A percentile compares a stretch with the other conserved stretches of the same genome.
Conservation (phyloP, 2,797 vertebrate species). For the Fistularia tabacaria region DNA sequence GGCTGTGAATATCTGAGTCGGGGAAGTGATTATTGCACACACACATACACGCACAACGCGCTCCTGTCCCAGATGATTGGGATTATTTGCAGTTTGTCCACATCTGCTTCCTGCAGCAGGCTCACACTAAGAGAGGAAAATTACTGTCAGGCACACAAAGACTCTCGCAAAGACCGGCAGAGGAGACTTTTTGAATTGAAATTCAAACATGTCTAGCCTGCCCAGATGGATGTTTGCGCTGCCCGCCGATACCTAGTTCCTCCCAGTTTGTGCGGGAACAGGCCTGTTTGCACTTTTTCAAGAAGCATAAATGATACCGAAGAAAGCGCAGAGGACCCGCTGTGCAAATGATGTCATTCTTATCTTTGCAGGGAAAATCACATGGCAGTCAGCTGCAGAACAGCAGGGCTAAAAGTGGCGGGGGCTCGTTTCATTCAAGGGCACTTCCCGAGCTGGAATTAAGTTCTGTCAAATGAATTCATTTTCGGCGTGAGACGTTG, state of each 20-base stretch:
- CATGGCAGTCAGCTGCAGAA: constrained; percentile 24
- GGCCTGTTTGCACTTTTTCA: not conserved
- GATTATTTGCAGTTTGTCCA: constrained; percentile 53
- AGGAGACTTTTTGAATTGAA: not conserved
- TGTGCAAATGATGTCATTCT: constrained; percentile 21
- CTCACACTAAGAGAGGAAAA: constrained; percentile 40
- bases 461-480: not conserved
- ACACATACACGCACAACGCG: constrained; percentile 34
- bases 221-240: not conserved
- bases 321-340: constrained; percentile 4
- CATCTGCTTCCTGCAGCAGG: constrained; percentile 62
- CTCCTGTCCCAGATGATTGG: constrained; percentile 52
- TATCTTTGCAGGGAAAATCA: constrained; percentile 10
- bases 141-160: constrained; percentile 8
- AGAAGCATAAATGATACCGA: not conserved
- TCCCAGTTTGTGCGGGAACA: no score
- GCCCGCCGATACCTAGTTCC: no score
- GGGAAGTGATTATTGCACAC: constrained; percentile 31
- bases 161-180: not conserved
- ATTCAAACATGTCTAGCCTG: constrained; percentile 3
- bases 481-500: not conserved
- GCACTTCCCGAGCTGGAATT: not conserved
- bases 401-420: not conserved
- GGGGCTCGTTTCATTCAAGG: constrained; percentile 1
- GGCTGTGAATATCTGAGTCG: constrained; percentile 25